Conservation (phyloP, 2,113 vertebrate species). For the Phyllostomus discolor region DNA sequence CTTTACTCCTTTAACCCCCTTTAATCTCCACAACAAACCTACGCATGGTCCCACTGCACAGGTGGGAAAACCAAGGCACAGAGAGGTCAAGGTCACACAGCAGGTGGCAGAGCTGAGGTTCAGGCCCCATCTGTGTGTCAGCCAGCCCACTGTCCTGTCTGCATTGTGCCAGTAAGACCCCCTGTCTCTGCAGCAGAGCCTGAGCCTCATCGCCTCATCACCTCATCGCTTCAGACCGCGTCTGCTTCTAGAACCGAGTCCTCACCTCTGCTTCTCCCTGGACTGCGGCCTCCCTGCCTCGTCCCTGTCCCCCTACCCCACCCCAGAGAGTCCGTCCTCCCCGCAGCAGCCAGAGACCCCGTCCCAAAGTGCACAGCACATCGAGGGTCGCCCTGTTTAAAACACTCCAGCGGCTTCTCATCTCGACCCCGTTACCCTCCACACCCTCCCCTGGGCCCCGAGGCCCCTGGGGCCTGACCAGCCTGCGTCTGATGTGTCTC, state of each 20-base stretch:
- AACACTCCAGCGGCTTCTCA: not conserved
- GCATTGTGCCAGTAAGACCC: not conserved
- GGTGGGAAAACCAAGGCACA: not conserved
- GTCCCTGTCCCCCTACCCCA: fast-evolving
- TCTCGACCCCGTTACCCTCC: not conserved
- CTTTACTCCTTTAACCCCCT: not conserved
- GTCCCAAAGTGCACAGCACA: not conserved
- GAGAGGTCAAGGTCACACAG: not conserved
- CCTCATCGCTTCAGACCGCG: not conserved
- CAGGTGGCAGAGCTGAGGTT: not conserved
- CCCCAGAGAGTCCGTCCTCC: not conserved
- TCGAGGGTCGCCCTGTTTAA: not conserved
- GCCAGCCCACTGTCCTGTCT: not conserved
- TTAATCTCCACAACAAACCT: not conserved
- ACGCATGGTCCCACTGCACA: not conserved
- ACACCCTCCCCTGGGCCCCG: not conserved
- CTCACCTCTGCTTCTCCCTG: not conserved
- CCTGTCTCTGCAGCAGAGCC: not conserved
- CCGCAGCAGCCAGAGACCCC: not conserved
- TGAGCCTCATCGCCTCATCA: not conserved
- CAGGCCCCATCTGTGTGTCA: not conserved
- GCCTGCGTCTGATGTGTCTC: not conserved
- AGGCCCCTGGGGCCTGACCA: not conserved
- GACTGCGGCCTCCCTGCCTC: not conserved
- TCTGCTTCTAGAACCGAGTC: not conserved